phyloP scores from a whole-genome alignment of 2,113 vertebrate species.

The Donacobius atricapilla region DNA sequence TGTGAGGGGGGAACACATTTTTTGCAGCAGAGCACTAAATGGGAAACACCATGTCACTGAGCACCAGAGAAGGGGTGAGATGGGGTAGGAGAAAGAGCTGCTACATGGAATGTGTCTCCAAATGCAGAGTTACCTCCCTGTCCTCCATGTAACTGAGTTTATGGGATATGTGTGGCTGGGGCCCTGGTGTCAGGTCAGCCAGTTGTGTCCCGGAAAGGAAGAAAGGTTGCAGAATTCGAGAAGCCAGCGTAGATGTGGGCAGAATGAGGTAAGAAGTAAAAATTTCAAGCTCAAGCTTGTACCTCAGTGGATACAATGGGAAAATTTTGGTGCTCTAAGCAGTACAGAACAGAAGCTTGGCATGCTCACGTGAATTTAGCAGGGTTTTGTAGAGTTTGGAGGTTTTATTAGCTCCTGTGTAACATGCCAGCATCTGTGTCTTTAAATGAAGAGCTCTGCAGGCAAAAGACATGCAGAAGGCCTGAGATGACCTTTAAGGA shows the following conservation, averaged over 20 bases:
- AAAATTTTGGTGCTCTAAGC: background rate
- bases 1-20: background rate
- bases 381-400: background rate
- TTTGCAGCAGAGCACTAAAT: background rate
- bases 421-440: background rate
- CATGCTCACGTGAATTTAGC: background rate
- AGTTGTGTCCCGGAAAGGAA: background rate
- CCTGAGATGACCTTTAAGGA: background rate
- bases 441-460: background rate
- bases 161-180: background rate
- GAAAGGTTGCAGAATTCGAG: background rate
- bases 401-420: background rate
- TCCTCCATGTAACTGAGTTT: background rate
- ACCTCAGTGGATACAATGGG: background rate
- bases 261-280: background rate
- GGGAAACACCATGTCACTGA: background rate
- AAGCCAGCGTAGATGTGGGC: background rate
- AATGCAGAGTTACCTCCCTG: background rate
- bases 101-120: accelerated
- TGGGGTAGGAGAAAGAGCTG: background rate
- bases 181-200: background rate
- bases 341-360: background rate
- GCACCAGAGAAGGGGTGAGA: background rate
- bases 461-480: background rate
- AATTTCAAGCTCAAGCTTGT: background rate